Percentiles rank a stretch among this genome's conserved stretches.
phyloP scores from a whole-genome alignment of 2,113 vertebrate genomes.

The Sturnira hondurensis region DNA sequence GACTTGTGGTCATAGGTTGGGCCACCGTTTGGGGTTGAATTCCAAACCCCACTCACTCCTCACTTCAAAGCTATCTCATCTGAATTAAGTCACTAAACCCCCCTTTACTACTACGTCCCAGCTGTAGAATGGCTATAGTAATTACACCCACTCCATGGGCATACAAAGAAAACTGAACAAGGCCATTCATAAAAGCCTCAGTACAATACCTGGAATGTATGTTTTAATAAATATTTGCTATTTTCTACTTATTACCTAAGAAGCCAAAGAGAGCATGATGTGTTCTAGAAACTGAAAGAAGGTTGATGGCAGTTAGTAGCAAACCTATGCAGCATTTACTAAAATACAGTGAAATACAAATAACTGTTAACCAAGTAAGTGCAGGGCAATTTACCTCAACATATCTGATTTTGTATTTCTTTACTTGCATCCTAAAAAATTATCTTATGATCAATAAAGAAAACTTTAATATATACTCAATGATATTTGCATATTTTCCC shows the following conservation, averaged over 20 bases:
- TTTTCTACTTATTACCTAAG: background rate
- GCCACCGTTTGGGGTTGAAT: background rate
- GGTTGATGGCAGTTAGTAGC: background rate
- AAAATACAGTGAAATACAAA: background rate
- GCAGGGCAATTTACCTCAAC: background rate
- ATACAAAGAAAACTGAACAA: background rate
- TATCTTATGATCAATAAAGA: background rate
- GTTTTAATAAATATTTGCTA: background rate
- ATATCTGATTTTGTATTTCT: background rate
- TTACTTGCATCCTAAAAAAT: background rate
- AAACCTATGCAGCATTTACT: background rate
- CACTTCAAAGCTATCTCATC: background rate
- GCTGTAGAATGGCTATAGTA: background rate
- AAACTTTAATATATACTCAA: background rate
- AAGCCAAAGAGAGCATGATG: background rate
- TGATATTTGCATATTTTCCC: background rate
- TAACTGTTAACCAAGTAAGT: background rate
- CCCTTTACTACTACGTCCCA: background rate
- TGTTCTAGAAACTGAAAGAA: background rate
- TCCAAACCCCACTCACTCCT: fast-evolving
- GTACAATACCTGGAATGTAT: background rate
- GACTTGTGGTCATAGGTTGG: background rate
- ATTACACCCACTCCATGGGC: background rate
- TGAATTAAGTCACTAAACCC: background rate
- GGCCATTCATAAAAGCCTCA: background rate